Evolutionary conservation across 2,113 vertebrate genomes (phyloP).

Genomic region (Psammodynastes pulverulentus): DNA sequence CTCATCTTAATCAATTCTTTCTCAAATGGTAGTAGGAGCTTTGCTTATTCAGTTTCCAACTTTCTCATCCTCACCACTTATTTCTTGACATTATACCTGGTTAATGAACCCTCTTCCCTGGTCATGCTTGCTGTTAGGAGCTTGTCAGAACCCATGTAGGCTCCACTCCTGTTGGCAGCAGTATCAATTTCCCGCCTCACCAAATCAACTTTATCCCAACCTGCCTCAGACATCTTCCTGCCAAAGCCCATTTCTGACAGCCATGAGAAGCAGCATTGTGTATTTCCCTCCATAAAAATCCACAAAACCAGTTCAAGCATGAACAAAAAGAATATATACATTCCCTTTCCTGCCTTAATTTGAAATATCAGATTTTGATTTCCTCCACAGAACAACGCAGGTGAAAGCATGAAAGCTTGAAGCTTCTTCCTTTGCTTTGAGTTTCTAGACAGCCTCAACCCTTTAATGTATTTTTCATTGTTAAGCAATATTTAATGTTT

Average conservation of each 20-base stretch:
- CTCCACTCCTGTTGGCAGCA: not conserved
- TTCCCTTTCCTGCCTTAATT: not conserved
- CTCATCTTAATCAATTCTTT: not conserved
- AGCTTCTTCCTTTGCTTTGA: constrained; percentile 25
- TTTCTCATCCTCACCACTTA: not conserved
- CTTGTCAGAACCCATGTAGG: not conserved
- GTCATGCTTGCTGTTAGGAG: not conserved
- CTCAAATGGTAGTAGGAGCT: not conserved
- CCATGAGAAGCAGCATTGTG: not conserved
- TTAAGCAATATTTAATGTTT: constrained; percentile 49
- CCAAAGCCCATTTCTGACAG: not conserved
- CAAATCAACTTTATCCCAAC: not conserved
- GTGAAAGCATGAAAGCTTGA: constrained; percentile 23
- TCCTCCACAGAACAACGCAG: constrained; percentile 19
- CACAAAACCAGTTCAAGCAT: not conserved
- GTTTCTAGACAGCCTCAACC: constrained; percentile 4
- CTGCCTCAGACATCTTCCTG: not conserved
- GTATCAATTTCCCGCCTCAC: not conserved
- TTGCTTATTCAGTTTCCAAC: not conserved
- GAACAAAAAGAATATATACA: not conserved
- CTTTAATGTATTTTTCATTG: constrained; percentile 38
- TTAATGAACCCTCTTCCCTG: not conserved
- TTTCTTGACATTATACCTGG: not conserved
- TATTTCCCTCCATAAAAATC: constrained; percentile 7
- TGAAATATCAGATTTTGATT: constrained; percentile 2